These are phyloP conservation scores for Chloromyia formosa DNA, from an alignment of 2,888 invertebrate species.

Conservation along the genomic window DNA sequence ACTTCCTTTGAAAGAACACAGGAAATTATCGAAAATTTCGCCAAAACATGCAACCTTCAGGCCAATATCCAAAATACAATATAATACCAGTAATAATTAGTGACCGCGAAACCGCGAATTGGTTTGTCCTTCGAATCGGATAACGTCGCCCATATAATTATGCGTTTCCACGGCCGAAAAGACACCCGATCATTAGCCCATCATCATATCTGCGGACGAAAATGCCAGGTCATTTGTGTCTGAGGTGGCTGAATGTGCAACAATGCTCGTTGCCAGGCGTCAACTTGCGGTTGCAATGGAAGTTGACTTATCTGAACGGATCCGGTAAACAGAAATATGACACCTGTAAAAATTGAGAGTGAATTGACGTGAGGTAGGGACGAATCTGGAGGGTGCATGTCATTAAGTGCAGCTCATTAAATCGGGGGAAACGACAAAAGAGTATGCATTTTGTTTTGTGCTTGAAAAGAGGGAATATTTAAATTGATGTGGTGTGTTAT, in stretches of 20 bases:
- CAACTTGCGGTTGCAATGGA: neutral
- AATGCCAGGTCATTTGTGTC: neutral
- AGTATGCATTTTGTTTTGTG: too few relatives aligned
- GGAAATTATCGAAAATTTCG: conserved; percentile 5
- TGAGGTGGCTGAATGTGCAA: conserved; percentile 12
- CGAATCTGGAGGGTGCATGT: conserved; percentile 31
- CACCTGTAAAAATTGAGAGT: conserved; percentile 48
- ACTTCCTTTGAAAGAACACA: neutral
- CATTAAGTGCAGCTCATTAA: conserved; percentile 30
- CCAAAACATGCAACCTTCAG: conserved; percentile 34
- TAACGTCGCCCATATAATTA: conserved; percentile 29
- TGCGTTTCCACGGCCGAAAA: conserved; percentile 16
- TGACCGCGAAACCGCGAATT: conserved; percentile 20
- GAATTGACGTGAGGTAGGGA: conserved; percentile 26
- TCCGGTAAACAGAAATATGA: conserved; percentile 39
- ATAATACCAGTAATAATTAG: conserved; percentile 4
- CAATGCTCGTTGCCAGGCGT: neutral
- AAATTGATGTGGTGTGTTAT: too few relatives aligned
- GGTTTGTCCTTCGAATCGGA: conserved; percentile 37
- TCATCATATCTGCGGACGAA: neutral
- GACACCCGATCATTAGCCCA: neutral
- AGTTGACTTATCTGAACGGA: conserved; percentile 9
- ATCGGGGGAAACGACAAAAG: too few relatives aligned
- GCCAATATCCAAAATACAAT: conserved; percentile 8
- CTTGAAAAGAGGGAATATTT: too few relatives aligned